Percentiles rank a stretch among this genome's conserved stretches.
phyloP scores from a whole-genome alignment of 2,888 invertebrate genomes.

The Argyresthia albistria region DNA sequence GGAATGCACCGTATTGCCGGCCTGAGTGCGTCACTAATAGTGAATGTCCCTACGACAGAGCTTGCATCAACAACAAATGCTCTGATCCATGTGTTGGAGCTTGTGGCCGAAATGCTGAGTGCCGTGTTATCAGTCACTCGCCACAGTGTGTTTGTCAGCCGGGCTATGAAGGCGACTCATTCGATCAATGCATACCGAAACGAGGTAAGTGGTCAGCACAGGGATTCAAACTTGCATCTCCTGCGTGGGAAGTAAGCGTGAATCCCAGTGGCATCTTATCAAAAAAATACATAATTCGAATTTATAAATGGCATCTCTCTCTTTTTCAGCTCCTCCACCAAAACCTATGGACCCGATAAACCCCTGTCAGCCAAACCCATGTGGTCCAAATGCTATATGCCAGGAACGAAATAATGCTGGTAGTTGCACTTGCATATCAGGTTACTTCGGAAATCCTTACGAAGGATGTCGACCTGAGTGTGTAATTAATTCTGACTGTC shows the following conservation, averaged over 20 bases:
- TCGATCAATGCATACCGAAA: slow-evolving; percentile 74
- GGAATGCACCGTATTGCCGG: slow-evolving; percentile 82
- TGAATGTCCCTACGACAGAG: slow-evolving; percentile 82
- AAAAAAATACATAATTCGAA: neutral
- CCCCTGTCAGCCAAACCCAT: slow-evolving; percentile 76
- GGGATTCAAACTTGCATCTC: too few species aligned
- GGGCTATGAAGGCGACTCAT: slow-evolving; percentile 83
- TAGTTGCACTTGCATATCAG: slow-evolving; percentile 78
- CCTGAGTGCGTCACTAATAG: slow-evolving; percentile 88
- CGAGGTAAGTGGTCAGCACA: too few species aligned
- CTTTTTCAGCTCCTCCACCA: slow-evolving; percentile 22
- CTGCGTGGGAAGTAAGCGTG: neutral
- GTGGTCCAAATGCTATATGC: slow-evolving; percentile 78
- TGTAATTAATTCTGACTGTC: slow-evolving; percentile 77
- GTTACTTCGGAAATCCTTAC: slow-evolving; percentile 80
- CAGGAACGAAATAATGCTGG: slow-evolving; percentile 77
- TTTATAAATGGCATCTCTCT: neutral
- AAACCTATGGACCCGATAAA: slow-evolving; percentile 28
- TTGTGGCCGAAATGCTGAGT: slow-evolving; percentile 83
- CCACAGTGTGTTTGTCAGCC: slow-evolving; percentile 86
- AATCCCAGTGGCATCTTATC: neutral
- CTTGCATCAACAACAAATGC: slow-evolving; percentile 86
- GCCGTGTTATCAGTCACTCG: slow-evolving; percentile 87
- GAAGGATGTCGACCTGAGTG: slow-evolving; percentile 82
- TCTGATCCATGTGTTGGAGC: slow-evolving; percentile 85